Base-by-base conservation (phyloP, 2,113 vertebrate species). In the Aramus guarauna region DNA sequence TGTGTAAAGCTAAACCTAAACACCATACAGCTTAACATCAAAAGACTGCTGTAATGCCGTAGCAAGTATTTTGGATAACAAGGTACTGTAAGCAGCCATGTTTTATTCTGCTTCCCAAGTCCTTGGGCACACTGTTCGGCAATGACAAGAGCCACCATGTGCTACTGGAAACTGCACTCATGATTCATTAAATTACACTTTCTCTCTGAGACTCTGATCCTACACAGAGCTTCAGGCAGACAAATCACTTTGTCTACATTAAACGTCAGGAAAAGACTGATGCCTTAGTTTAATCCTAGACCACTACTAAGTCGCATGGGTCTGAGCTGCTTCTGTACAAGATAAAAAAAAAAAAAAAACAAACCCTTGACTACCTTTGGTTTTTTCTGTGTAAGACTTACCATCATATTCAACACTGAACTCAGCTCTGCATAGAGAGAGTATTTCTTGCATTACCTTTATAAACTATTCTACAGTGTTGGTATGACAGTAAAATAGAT, bases 231-330 rank as follows among this genome's bases (percentile, higher is more conserved):
- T 71, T 67, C 34, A 58, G 66, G 48, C 62, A 90, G 55, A 68
- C 6, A 80, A 90, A 89, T 29, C 63, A 59, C 1, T 0, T 45
- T 0, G 0, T 16, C 29, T 45, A 1, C 1, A 2, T 34, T 48
- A 67, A 72, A 63, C 9, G 11, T 29, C 30, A n/a, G 41, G 62
- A 29, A 78, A 74, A 63, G 12, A 53, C 6, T 9, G 45, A 68
- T 3, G 7, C 63, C 39, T 76, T 36, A 34, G 32, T 6, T 41
- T 75, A 58, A 58, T 45, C 21, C n/a, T 60, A 64, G 86, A 63
- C 32, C 43, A 80, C 23, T 12, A 15, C 18, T 24, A 50, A 53
- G 56, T 53, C 30, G 71, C 41, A 3, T 12, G 17, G 72, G 47
- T 53, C 48, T 37, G 12, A 72, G 29, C 13, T 64, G 34, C 27